Evolutionary conservation across 2,113 vertebrate genomes (phyloP).

Genomic region (Petrocephalus microphthalmus): DNA sequence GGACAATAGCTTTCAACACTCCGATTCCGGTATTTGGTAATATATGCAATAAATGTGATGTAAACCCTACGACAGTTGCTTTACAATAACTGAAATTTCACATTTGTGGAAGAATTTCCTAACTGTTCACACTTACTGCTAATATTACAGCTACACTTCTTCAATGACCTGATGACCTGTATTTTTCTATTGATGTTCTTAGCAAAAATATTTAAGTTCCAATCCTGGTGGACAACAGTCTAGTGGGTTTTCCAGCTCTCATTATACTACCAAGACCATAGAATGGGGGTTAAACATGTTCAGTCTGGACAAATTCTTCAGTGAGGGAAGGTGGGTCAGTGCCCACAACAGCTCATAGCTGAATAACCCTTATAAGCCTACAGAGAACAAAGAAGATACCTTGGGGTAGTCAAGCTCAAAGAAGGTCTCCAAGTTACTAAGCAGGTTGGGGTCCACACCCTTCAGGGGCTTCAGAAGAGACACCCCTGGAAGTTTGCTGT

Average conservation of each 20-base stretch:
- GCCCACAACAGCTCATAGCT: not conserved
- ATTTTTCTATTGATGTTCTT: not conserved
- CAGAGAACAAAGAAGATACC: conserved; percentile 50
- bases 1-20: not conserved
- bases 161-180: not conserved
- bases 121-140: not conserved
- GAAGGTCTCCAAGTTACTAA: conserved; percentile 94
- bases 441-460: conserved; percentile 88
- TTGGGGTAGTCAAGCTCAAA: conserved; percentile 94
- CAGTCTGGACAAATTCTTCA: not conserved
- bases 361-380: not conserved
- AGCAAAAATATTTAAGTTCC: not conserved
- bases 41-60: not conserved
- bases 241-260: not conserved
- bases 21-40: not conserved
- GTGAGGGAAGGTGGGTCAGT: not conserved
- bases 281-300: not conserved
- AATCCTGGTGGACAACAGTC: not conserved
- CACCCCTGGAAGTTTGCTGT: conserved; percentile 80
- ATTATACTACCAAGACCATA: not conserved
- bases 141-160: not conserved
- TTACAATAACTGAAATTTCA: no score
- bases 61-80: no score
- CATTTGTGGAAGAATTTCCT: not conserved
- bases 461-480: conserved; percentile 92